A percentile compares a stretch with the other conserved stretches of the same genome.
Conservation (phyloP, 1,140 invertebrate species). For the Drosophila pseudoobscura region DNA sequence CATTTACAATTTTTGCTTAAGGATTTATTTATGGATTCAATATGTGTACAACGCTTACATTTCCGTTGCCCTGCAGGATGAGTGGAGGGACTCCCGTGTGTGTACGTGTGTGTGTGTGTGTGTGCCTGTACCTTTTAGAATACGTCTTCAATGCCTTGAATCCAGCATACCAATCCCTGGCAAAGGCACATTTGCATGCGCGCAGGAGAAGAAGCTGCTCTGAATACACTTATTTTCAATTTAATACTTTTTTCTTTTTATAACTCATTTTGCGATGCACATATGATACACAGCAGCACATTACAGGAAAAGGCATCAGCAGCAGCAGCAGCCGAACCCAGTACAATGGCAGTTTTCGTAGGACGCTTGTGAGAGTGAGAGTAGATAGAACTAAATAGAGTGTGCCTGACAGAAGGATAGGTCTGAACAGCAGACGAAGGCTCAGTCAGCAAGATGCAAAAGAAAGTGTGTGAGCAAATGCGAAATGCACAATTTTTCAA, state of each 20-base stretch:
- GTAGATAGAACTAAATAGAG: slow-evolving; percentile 19
- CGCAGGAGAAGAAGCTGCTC: slow-evolving; percentile 52
- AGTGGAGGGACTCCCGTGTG: background rate
- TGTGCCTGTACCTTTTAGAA: slow-evolving; percentile 51
- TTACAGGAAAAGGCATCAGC: slow-evolving; percentile 15
- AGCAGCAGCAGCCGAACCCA: background rate
- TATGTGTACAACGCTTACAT: slow-evolving; percentile 67
- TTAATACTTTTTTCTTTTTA: slow-evolving; percentile 42
- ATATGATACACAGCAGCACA: slow-evolving; percentile 2
- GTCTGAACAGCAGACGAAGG: background rate
- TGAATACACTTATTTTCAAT: slow-evolving; percentile 61
- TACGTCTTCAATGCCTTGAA: slow-evolving; percentile 51
- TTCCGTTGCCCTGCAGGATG: slow-evolving; percentile 21
- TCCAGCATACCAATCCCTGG: slow-evolving; percentile 3
- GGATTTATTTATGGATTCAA: slow-evolving; percentile 82
- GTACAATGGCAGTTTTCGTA: slow-evolving; percentile 15
- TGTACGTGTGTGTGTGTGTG: slow-evolving; percentile 22
- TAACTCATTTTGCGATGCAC: slow-evolving; percentile 67
- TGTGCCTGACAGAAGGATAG: background rate
- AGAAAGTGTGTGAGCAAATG: slow-evolving; percentile 8
- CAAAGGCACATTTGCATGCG: slow-evolving; percentile 57
- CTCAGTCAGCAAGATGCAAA: slow-evolving; percentile 20
- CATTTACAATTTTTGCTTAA: slow-evolving; percentile 82
- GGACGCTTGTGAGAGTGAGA: slow-evolving; percentile 1
- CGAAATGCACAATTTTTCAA: slow-evolving; percentile 17